These are phyloP conservation scores for Procambarus clarkii DNA, from an alignment of 1,140 invertebrate genomes.

Conservation along the genomic window DNA sequence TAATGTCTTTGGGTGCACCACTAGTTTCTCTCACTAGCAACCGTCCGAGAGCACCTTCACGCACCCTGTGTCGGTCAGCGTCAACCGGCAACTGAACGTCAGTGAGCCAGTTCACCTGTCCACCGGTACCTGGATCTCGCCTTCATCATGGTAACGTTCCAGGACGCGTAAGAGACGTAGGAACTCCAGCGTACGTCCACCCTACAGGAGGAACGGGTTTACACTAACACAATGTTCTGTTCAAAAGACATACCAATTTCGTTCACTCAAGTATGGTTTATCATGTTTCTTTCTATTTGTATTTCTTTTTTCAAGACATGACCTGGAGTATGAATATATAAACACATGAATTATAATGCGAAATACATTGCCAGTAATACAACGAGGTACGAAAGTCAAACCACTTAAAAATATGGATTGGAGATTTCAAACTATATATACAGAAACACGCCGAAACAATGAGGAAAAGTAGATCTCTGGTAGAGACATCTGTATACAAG, in stretches of 20 bases:
- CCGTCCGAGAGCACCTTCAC: neutral
- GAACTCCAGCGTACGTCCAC: slow-evolving; percentile 12
- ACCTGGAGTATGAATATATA: neutral
- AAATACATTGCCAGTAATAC: neutral
- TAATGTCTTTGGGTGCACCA: neutral
- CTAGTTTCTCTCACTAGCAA: neutral
- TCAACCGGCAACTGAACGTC: slow-evolving; percentile 49
- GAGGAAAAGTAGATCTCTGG: slow-evolving; percentile 14
- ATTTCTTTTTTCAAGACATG: neutral
- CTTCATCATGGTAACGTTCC: slow-evolving; percentile 61
- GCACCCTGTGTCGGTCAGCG: neutral
- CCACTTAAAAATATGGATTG: neutral
- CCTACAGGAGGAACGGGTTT: slow-evolving; percentile 16
- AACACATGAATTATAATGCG: too few relatives aligned
- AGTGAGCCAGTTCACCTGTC: slow-evolving; percentile 43
- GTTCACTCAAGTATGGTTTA: neutral
- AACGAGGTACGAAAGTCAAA: neutral
- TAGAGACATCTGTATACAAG: slow-evolving; percentile 6
- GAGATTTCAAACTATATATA: neutral
- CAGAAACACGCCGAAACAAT: slow-evolving; percentile 7
- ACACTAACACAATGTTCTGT: slow-evolving; percentile 39
- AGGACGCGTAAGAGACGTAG: slow-evolving; percentile 24
- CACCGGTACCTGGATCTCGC: slow-evolving; percentile 44
- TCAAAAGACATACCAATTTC: neutral
- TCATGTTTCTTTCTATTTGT: neutral